phyloP scores from a whole-genome alignment of 2,888 invertebrate species.

The Spilosoma lubricipeda region DNA sequence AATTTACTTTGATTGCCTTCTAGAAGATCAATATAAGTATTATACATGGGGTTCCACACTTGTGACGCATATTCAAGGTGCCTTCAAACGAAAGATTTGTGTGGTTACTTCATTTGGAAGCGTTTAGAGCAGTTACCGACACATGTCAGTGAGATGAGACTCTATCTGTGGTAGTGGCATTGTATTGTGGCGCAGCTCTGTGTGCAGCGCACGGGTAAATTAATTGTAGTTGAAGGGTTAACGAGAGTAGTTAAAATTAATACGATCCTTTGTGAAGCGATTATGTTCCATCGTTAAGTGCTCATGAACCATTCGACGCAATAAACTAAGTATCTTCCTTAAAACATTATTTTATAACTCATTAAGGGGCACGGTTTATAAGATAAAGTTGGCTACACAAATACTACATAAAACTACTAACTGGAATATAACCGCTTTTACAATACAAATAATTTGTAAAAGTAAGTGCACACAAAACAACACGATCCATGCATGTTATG shows the following conservation, averaged over 20 bases:
- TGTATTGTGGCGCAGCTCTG: not conserved
- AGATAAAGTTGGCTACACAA: no score
- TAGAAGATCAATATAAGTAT: no score
- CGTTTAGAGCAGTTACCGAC: not conserved
- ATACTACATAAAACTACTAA: not conserved
- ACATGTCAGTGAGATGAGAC: not conserved
- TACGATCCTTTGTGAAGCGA: slow-evolving; percentile 7
- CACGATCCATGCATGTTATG: no score
- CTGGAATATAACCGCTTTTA: not conserved
- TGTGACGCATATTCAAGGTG: no score
- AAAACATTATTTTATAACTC: no score
- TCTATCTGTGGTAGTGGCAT: not conserved
- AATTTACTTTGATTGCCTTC: no score
- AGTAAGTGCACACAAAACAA: no score
- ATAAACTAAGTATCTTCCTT: not conserved
- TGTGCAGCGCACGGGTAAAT: not conserved
- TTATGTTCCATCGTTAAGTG: not conserved
- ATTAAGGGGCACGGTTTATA: no score
- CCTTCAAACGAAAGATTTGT: no score
- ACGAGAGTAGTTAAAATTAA: slow-evolving; percentile 14
- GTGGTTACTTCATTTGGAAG: not conserved
- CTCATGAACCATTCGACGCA: not conserved
- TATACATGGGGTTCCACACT: no score
- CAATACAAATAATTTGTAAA: no score
- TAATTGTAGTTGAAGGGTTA: slow-evolving; percentile 18